Conservation (phyloP, 1,140 invertebrate species). For the Tetragnatha versicolor region DNA sequence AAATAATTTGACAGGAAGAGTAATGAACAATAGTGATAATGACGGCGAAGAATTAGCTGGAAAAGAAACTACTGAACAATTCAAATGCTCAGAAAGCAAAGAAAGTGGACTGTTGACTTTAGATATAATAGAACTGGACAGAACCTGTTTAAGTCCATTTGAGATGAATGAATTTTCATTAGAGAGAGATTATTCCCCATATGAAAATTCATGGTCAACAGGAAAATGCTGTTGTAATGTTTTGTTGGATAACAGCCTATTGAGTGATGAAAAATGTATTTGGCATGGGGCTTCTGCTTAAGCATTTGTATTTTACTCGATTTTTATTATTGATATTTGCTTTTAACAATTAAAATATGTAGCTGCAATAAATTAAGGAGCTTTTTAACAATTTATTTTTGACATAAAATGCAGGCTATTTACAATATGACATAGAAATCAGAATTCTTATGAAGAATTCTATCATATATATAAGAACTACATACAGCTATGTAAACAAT, state of each 20-base stretch:
- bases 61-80: no score
- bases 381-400: conserved; percentile 14
- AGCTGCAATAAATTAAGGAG: neutral
- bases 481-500: no score
- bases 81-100: no score
- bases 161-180: neutral
- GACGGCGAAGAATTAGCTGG: no score
- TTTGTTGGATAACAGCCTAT: conserved; percentile 26
- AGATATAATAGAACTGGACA: no score
- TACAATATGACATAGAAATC: conserved; percentile 6
- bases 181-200: neutral
- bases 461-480: no score
- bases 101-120: no score
- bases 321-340: no score
- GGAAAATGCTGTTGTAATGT: conserved; percentile 25
- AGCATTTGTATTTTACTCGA: neutral
- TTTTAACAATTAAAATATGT: neutral
- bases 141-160: no score
- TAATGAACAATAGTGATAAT: no score
- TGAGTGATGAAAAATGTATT: conserved; percentile 22
- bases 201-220: neutral
- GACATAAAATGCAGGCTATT: conserved; percentile 19
- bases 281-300: conserved; percentile 25
- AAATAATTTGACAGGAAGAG: no score
- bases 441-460: conserved; percentile 6